Evolutionary conservation across 1,140 invertebrate species (phyloP).

Genomic region (Trinorchestia longiramus): DNA sequence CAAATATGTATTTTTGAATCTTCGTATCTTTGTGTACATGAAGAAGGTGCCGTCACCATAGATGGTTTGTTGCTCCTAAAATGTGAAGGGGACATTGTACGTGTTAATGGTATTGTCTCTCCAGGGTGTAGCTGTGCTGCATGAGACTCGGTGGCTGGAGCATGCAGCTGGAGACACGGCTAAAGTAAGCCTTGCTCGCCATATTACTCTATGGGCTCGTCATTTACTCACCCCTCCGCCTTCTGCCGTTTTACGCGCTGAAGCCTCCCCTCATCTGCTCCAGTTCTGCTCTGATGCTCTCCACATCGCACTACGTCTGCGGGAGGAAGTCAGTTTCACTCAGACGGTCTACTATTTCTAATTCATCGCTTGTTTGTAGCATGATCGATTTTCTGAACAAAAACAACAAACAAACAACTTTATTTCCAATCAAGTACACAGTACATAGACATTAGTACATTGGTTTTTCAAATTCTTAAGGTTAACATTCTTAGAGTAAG

Average conservation of each 20-base stretch:
- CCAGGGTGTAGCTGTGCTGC: background rate
- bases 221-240: background rate
- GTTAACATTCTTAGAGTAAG: too few relatives aligned
- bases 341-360: background rate
- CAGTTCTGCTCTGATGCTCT: conserved; percentile 6
- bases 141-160: background rate
- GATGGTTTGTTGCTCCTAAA: too few relatives aligned
- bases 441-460: too few relatives aligned
- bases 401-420: too few relatives aligned
- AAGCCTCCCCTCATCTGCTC: background rate
- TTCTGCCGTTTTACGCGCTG: background rate
- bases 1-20: too few relatives aligned
- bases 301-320: background rate
- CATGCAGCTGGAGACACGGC: background rate
- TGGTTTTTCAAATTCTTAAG: too few relatives aligned
- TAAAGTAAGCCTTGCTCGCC: background rate
- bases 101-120: background rate
- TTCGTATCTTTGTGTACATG: too few relatives aligned
- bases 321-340: background rate
- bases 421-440: too few relatives aligned
- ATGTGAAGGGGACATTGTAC: too few relatives aligned
- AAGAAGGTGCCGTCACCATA: too few relatives aligned
- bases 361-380: background rate
- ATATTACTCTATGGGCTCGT: background rate
- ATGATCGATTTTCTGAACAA: background rate